These are phyloP conservation scores for Tonatia bakeri DNA, from an alignment of 2,113 vertebrate genomes.

Conservation along the genomic window DNA sequence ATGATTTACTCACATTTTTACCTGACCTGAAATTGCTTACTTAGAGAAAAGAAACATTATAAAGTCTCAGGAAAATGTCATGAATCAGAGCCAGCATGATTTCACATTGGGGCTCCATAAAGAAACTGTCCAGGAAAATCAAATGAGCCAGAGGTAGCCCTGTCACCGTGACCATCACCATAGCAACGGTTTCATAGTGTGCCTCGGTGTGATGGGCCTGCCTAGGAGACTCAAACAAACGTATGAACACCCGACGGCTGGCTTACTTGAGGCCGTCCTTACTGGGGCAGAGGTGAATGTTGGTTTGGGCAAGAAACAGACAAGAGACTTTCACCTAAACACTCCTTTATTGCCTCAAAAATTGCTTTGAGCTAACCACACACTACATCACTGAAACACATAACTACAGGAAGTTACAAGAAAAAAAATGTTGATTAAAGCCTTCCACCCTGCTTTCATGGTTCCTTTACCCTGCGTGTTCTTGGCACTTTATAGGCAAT, in stretches of 20 bases:
- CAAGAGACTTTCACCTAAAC: constrained; percentile 7
- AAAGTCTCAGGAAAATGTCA: constrained; percentile 66
- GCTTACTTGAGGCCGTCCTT: not conserved
- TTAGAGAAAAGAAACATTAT: constrained; percentile 80
- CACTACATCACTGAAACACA: not conserved
- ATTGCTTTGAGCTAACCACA: not conserved
- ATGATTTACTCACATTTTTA: constrained; percentile 83
- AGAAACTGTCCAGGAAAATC: constrained; percentile 60
- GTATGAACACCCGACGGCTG: not conserved
- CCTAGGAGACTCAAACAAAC: not conserved
- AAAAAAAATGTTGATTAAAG: constrained; percentile 21
- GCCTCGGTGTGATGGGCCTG: not conserved
- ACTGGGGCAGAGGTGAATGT: not conserved
- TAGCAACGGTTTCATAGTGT: not conserved
- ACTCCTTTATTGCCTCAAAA: not conserved
- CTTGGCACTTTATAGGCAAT: not conserved
- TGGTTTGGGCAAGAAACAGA: not conserved
- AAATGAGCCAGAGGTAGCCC: not conserved
- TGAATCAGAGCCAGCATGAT: constrained; percentile 63
- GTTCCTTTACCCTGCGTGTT: not conserved
- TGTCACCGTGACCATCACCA: not conserved
- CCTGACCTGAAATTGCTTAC: constrained; percentile 80
- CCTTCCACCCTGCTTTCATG: not conserved
- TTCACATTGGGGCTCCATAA: constrained; percentile 52
- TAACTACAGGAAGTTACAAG: not conserved